phyloP scores from a whole-genome alignment of 2,888 invertebrate species.

The Nomada ruficornis region DNA sequence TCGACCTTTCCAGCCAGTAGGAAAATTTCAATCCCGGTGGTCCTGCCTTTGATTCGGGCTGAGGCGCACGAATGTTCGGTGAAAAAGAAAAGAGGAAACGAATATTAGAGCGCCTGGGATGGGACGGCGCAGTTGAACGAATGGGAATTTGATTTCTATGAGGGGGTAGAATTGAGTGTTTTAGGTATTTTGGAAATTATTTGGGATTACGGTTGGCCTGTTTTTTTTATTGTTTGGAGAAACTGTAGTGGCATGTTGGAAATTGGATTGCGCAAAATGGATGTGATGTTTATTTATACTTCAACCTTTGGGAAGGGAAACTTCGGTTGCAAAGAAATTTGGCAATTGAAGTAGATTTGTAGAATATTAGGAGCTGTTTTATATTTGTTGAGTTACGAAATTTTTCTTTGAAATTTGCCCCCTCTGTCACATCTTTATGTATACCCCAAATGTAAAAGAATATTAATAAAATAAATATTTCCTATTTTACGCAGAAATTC shows the following conservation, averaged over 20 bases:
- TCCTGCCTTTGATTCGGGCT: constrained; percentile 14
- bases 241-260: too few species aligned
- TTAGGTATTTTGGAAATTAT: background rate
- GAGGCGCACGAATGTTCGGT: background rate
- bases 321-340: too few species aligned
- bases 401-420: too few species aligned
- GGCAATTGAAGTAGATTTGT: too few species aligned
- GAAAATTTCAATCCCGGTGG: constrained; percentile 36
- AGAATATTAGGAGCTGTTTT: too few species aligned
- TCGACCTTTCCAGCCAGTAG: constrained; percentile 51
- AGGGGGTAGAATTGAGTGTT: background rate
- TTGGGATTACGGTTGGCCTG: too few species aligned
- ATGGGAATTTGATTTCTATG: background rate
- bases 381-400: too few species aligned
- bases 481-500: background rate
- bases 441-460: too few species aligned
- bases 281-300: background rate
- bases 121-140: background rate
- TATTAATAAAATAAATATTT: background rate
- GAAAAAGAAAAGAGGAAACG: background rate
- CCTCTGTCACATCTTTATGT: too few species aligned
- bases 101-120: background rate
- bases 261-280: too few species aligned
- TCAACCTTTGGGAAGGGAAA: too few species aligned
- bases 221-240: too few species aligned